Percentiles rank a stretch among this genome's conserved stretches.
Conservation (phyloP, 2,888 invertebrate species). For the Elmis aenea region DNA sequence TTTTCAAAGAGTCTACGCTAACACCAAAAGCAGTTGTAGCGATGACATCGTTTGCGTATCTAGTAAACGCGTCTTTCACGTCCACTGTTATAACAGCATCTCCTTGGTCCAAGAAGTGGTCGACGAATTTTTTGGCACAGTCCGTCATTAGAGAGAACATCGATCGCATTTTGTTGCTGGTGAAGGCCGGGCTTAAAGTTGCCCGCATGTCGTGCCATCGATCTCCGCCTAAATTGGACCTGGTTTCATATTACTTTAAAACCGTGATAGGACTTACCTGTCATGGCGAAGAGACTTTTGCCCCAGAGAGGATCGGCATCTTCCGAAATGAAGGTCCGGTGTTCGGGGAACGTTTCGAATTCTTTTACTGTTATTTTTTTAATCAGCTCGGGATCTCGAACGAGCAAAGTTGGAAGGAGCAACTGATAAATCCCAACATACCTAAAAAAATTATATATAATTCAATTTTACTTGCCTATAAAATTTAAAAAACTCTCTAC, state of each 20-base stretch:
- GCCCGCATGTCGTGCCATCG: conserved; percentile 12
- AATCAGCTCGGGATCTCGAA: conserved; percentile 25
- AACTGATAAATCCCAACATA: conserved; percentile 14
- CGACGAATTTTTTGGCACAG: conserved; percentile 28
- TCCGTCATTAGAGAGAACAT: conserved; percentile 14
- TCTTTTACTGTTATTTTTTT: conserved; percentile 27
- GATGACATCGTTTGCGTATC: conserved; percentile 39
- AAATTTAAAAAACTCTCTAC: too few relatives aligned
- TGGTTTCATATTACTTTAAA: too few relatives aligned
- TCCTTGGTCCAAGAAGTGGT: conserved; percentile 22
- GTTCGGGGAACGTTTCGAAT: conserved; percentile 5
- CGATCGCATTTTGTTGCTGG: conserved; percentile 19
- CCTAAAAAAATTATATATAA: too few relatives aligned
- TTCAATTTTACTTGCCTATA: too few relatives aligned
- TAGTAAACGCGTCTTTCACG: conserved; percentile 20
- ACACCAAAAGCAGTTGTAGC: conserved; percentile 42
- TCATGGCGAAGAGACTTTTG: conserved; percentile 6
- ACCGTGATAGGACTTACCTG: too few relatives aligned
- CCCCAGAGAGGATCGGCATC: conserved; percentile 1
- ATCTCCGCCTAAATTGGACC: conserved; percentile 8
- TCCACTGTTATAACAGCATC: conserved; percentile 2
- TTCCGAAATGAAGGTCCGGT: conserved; percentile 1
- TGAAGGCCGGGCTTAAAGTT: conserved; percentile 15
- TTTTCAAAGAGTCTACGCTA: conserved; percentile 51
- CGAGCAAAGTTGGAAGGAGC: conserved; percentile 5